Evolutionary conservation across 37 sponge, comb jelly and placozoan species (phyloP).

Genomic region (Ianthella basta): DNA sequence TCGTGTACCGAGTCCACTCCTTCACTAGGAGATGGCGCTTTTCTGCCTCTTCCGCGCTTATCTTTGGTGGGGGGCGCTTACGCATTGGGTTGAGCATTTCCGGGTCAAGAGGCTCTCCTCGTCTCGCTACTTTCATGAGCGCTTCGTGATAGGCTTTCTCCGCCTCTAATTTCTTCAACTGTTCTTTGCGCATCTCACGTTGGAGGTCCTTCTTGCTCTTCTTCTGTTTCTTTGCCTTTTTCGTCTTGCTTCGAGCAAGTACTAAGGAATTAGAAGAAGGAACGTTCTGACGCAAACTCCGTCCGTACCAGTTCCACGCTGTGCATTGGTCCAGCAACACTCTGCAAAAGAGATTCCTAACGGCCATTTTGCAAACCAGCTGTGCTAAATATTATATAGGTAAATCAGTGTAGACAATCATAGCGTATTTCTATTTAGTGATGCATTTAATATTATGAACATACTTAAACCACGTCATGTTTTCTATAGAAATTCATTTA

Average conservation of each 20-base stretch:
- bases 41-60: slow-evolving; percentile 64
- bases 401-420: too few relatives aligned
- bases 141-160: slow-evolving; percentile 51
- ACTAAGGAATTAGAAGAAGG: background rate
- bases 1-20: slow-evolving; percentile 68
- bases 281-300: background rate
- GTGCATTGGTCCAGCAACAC: too few relatives aligned
- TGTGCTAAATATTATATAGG: too few relatives aligned
- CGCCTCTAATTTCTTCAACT: slow-evolving; percentile 49
- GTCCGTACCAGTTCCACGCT: too few relatives aligned
- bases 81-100: slow-evolving; percentile 86
- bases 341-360: too few relatives aligned
- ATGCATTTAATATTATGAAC: too few relatives aligned
- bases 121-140: slow-evolving; percentile 56
- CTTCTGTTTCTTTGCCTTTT: slow-evolving; percentile 35
- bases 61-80: slow-evolving; percentile 52
- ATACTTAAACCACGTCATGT: too few relatives aligned
- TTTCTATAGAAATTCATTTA: too few relatives aligned
- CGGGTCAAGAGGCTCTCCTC: slow-evolving; percentile 83
- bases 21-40: slow-evolving; percentile 63
- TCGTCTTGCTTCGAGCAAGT: slow-evolving; percentile 43
- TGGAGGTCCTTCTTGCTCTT: slow-evolving; percentile 47
- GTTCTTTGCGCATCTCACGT: slow-evolving; percentile 54
- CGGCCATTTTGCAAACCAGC: too few relatives aligned
- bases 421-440: too few relatives aligned